Evolutionary conservation across 2,888 invertebrate species (phyloP).

Genomic region (Athalia cordata): DNA sequence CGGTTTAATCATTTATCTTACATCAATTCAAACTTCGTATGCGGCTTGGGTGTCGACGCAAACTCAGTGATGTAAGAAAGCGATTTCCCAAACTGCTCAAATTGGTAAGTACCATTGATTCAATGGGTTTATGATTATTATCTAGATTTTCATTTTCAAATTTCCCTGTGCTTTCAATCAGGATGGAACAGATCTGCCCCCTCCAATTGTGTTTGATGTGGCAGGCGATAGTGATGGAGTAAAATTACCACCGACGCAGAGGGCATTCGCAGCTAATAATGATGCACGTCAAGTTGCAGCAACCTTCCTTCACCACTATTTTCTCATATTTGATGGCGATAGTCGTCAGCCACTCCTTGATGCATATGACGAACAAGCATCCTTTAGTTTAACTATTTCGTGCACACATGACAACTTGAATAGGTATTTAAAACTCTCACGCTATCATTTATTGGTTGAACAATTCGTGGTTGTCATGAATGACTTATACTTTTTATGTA

Average conservation of each 20-base stretch:
- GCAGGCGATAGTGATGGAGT: constrained; percentile 75
- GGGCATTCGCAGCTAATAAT: constrained; percentile 76
- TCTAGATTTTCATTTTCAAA: background rate
- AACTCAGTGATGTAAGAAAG: constrained; percentile 87
- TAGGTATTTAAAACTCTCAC: constrained; percentile 8
- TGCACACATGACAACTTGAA: constrained; percentile 33
- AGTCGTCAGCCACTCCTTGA: constrained; percentile 83
- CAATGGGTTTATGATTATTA: constrained; percentile 8
- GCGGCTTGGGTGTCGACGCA: constrained; percentile 55
- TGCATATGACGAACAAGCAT: constrained; percentile 89
- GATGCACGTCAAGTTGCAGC: constrained; percentile 82
- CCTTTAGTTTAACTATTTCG: constrained; percentile 76
- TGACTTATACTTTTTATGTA: constrained; percentile 45
- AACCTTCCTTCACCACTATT: constrained; percentile 89
- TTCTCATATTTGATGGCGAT: constrained; percentile 85
- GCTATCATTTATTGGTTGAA: too few species aligned
- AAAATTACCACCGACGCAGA: constrained; percentile 79
- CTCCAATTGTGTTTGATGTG: constrained; percentile 89
- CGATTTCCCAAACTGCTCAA: constrained; percentile 87
- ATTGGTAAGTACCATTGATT: constrained; percentile 81
- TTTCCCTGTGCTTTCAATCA: constrained; percentile 66
- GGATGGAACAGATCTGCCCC: constrained; percentile 88
- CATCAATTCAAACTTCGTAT: constrained; percentile 69
- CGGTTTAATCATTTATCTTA: constrained; percentile 1
- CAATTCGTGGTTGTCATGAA: background rate